Evolutionary conservation across 2,888 invertebrate species (phyloP).

Genomic region (Taphrorychus bicolor): DNA sequence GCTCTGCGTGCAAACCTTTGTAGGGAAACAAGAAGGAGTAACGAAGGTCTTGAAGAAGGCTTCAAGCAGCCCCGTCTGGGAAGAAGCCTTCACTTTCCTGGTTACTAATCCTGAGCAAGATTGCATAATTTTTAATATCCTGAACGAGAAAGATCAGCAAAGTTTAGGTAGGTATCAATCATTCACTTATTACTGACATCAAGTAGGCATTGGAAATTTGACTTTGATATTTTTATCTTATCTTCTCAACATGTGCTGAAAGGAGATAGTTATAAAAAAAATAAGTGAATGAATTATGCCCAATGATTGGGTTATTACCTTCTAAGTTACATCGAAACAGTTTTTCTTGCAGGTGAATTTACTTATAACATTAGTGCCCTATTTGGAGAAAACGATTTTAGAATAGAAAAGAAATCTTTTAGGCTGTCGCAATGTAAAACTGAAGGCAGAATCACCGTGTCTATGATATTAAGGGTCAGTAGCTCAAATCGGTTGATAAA

Average conservation of each 20-base stretch:
- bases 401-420: conserved; percentile 77
- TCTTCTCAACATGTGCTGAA: too few relatives aligned
- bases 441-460: conserved; percentile 78
- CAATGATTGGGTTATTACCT: neutral
- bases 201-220: neutral
- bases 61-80: conserved; percentile 85
- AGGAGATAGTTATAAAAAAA: too few relatives aligned
- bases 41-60: conserved; percentile 77
- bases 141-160: conserved; percentile 74
- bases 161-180: too few relatives aligned
- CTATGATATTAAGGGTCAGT: conserved; percentile 74
- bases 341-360: conserved; percentile 61
- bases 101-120: conserved; percentile 91
- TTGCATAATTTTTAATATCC: conserved; percentile 79
- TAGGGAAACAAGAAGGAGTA: conserved; percentile 78
- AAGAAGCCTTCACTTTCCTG: conserved; percentile 92
- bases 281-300: neutral
- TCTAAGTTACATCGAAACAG: too few relatives aligned
- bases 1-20: conserved; percentile 78
- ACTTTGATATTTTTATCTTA: too few relatives aligned
- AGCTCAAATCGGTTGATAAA: neutral
- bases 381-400: conserved; percentile 73
- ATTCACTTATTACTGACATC: too few relatives aligned
- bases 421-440: conserved; percentile 78
- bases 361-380: conserved; percentile 73